Evolutionary conservation across 2,888 invertebrate species (phyloP).

Genomic region (Ochropacha duplaris): DNA sequence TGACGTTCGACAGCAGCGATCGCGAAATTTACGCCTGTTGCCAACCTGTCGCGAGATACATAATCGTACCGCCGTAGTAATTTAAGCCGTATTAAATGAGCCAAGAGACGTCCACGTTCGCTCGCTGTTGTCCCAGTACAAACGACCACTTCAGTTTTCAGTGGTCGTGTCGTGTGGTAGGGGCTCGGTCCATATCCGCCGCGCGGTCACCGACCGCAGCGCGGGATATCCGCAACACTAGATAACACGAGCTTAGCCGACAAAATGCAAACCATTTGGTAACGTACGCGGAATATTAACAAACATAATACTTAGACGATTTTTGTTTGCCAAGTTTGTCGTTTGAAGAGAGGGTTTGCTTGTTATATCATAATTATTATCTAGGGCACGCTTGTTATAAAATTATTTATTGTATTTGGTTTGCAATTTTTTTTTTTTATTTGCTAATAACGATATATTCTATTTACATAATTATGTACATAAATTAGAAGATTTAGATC

Average conservation of each 20-base stretch:
- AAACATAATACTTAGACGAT: not conserved
- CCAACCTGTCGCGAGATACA: too few species aligned
- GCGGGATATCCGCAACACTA: constrained; percentile 11
- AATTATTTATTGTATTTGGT: too few species aligned
- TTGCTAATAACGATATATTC: too few species aligned
- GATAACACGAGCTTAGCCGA: constrained; percentile 9
- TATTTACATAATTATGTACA: too few species aligned
- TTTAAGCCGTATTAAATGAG: not conserved
- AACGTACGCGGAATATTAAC: constrained; percentile 8
- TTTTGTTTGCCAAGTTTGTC: not conserved
- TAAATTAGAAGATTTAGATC: too few species aligned
- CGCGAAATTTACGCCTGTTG: too few species aligned
- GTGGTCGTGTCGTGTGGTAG: constrained; percentile 1
- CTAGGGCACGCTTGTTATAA: too few species aligned
- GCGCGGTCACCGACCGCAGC: constrained; percentile 7
- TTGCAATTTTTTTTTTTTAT: too few species aligned
- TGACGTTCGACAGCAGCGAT: too few species aligned
- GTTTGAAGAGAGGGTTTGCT: not conserved
- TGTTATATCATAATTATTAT: too few species aligned
- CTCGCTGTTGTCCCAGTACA: not conserved
- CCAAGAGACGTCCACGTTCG: not conserved
- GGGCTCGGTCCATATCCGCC: not conserved
- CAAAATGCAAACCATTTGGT: constrained; percentile 10
- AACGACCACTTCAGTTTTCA: not conserved
- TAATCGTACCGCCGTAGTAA: too few species aligned